Base-by-base conservation (phyloP, 2,113 vertebrate genomes). In the Fulmarus glacialis region DNA sequence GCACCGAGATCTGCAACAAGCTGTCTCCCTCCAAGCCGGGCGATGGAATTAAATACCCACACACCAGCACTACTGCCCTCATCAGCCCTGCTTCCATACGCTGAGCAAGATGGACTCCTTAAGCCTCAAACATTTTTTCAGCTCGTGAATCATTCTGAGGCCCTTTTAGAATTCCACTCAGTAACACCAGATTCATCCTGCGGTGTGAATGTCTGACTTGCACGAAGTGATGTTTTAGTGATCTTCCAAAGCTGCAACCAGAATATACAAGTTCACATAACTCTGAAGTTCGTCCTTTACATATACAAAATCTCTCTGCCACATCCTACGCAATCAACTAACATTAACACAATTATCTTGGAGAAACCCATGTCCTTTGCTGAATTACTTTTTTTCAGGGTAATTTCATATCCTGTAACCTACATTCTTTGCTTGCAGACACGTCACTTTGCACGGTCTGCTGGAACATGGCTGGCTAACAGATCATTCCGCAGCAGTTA, bases 11-110 rank as follows among this genome's bases (percentile, higher is more conserved):
- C 55, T 34, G 62, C 55, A 22, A 2, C 1, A n/a, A 55, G 40
- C 50, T 9, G 18, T 3, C 13, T 22, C n/a, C 30, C 74, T 27
- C 8, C 17, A 2, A 26, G 42, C 29, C 0, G 0, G 55, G 26
- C 0, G 3, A 26, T 1, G 30, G 43, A 59, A 36, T 36, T 13
- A 5, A 23, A 15, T 4, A 4, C 13, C 52, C 43, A 4, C 29
- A 5, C 18, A 15, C 26, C 36, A 30, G 40, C 27, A 32, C 47
- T 8, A 5, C 2, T 14, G 55, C 43, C 27, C 47, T 26, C 36
- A 12, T 4, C 77, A 42, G 38, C 40, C n/a, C 47, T 18, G 53
- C 47, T 48, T 21, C n/a, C 7, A 11, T 1, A 3, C 0, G 3
- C 67, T 11, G 27, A 43, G 40, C 74, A 19, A 7, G 48, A 14